phyloP scores from a whole-genome alignment of 2,888 invertebrate genomes.

The Drosophila paranaensis region DNA sequence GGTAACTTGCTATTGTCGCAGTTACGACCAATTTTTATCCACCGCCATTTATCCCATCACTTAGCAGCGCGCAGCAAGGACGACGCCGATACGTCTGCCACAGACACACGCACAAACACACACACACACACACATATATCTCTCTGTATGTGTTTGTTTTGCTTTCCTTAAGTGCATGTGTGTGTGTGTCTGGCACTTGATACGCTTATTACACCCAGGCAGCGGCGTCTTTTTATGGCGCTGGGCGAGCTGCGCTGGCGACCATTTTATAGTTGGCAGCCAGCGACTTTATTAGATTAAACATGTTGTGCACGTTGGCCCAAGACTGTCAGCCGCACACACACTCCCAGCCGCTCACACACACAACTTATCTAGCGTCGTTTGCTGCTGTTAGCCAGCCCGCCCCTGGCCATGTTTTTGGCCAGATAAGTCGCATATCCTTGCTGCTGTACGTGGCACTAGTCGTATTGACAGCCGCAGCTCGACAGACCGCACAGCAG shows the following conservation, averaged over 20 bases:
- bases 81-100: constrained; percentile 69
- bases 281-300: constrained; percentile 80
- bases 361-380: constrained; percentile 46
- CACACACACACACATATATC: neutral
- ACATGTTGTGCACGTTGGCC: constrained; percentile 73
- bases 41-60: constrained; percentile 78
- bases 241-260: constrained; percentile 44
- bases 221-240: constrained; percentile 66
- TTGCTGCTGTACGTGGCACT: constrained; percentile 26
- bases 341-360: constrained; percentile 13
- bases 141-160: constrained; percentile 9
- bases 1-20: constrained; percentile 47
- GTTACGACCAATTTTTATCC: constrained; percentile 77
- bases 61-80: constrained; percentile 57
- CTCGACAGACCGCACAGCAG: constrained; percentile 8
- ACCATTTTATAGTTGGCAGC: constrained; percentile 70
- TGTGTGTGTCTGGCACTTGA: constrained; percentile 61
- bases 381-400: constrained; percentile 24
- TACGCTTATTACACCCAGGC: constrained; percentile 74
- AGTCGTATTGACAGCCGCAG: constrained; percentile 51
- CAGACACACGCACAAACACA: constrained; percentile 17
- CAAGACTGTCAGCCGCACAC: constrained; percentile 36
- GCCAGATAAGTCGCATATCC: constrained; percentile 68
- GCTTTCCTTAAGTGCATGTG: constrained; percentile 23
- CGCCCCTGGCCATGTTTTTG: constrained; percentile 64